These are phyloP conservation scores for Pogonognathellus flavescens DNA, from an alignment of 1,140 invertebrate genomes.

Conservation along the genomic window DNA sequence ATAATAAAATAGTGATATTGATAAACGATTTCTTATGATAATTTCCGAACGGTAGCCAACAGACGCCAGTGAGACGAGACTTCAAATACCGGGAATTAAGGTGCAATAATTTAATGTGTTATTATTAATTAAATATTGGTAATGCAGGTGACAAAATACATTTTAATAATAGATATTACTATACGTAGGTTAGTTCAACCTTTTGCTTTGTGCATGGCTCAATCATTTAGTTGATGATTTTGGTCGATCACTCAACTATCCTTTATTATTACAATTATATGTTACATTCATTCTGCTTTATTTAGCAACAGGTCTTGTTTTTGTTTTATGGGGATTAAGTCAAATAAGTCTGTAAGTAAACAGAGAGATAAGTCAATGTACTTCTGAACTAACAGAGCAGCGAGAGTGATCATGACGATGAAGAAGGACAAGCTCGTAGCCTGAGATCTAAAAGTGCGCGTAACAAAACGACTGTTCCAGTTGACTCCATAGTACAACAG, in stretches of 20 bases:
- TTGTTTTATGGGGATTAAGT: no score
- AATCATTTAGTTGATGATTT: slow-evolving; percentile 17
- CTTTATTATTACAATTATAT: not conserved
- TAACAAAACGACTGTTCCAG: not conserved
- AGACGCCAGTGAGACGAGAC: slow-evolving; percentile 62
- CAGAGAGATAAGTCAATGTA: no score
- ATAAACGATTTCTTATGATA: no score
- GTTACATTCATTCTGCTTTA: not conserved
- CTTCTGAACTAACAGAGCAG: slow-evolving; percentile 16
- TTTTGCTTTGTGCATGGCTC: no score
- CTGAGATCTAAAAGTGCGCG: not conserved
- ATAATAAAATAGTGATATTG: no score
- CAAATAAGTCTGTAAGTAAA: no score
- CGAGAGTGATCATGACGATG: slow-evolving; percentile 56
- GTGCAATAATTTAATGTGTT: not conserved
- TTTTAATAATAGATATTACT: no score
- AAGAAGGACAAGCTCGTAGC: slow-evolving; percentile 9
- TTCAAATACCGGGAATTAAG: slow-evolving; percentile 64
- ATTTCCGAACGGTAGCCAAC: slow-evolving; percentile 61
- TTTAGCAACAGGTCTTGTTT: no score
- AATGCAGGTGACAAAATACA: not conserved
- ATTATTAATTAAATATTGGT: not conserved
- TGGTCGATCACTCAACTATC: not conserved
- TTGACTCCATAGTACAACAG: slow-evolving; percentile 7
- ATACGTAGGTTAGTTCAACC: no score